Conservation (phyloP, 2,888 invertebrate genomes). For the Syrphus vitripennis region DNA sequence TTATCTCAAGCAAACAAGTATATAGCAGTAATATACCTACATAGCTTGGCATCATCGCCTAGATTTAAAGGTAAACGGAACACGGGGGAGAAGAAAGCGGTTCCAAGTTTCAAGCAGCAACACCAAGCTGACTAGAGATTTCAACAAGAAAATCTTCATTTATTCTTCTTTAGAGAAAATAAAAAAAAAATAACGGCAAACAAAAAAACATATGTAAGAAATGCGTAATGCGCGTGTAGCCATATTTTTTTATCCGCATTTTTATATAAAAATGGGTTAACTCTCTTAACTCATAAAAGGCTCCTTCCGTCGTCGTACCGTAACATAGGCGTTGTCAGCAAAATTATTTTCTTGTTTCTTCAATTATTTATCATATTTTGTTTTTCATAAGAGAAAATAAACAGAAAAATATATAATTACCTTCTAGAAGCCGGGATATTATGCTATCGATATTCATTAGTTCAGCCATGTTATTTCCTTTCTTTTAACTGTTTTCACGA, state of each 20-base stretch:
- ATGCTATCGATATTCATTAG: conserved; percentile 80
- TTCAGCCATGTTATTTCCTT: conserved; percentile 75
- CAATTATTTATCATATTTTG: neutral
- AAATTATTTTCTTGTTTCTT: neutral
- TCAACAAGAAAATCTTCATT: neutral
- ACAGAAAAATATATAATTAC: conserved; percentile 71
- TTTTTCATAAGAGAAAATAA: neutral
- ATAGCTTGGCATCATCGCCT: conserved; percentile 62
- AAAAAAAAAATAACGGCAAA: neutral
- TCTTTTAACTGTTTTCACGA: neutral
- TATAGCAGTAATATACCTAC: conserved; percentile 25
- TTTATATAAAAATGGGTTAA: conserved; percentile 21
- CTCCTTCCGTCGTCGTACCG: neutral
- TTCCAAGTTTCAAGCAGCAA: neutral
- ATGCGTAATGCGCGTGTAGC: conserved; percentile 39
- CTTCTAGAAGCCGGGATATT: conserved; percentile 79
- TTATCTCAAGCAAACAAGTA: conserved; percentile 7
- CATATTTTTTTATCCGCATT: conserved; percentile 19
- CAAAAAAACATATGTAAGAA: neutral
- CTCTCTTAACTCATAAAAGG: neutral
- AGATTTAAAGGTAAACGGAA: neutral
- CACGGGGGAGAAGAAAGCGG: conserved; percentile 44
- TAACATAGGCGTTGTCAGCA: conserved; percentile 55
- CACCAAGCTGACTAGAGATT: neutral
- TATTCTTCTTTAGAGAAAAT: neutral